A percentile compares a stretch with the other conserved stretches of the same genome.
Evolutionary conservation across 2,888 invertebrate species (phyloP).

Genomic region (Seira ritae): DNA sequence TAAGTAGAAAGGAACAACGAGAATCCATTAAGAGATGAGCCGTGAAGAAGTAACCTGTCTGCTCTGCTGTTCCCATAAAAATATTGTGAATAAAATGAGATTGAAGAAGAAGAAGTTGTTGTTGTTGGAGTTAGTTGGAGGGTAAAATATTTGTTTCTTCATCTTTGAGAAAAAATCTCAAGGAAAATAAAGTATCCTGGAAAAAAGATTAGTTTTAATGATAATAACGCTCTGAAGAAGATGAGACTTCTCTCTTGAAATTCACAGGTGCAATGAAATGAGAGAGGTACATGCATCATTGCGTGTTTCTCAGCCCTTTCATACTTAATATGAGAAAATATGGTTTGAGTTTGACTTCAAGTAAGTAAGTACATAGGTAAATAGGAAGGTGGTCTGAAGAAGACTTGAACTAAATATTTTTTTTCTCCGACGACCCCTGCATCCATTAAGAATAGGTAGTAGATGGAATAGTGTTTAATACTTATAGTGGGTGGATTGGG

Average conservation of each 20-base stretch:
- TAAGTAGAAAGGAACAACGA: background rate
- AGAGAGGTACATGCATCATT: background rate
- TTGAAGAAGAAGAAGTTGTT: background rate
- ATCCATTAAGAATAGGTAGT: background rate
- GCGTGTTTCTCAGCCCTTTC: background rate
- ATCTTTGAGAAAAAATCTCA: background rate
- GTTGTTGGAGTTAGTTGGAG: background rate
- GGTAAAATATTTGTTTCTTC: background rate
- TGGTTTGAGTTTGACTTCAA: background rate
- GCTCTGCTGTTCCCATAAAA: background rate
- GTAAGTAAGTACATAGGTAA: conserved; percentile 23
- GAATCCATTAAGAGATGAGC: conserved; percentile 1
- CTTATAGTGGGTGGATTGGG: conserved; percentile 7
- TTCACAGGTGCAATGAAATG: background rate
- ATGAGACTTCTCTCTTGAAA: background rate
- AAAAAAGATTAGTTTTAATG: conserved; percentile 11
- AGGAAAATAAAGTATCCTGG: conserved; percentile 5
- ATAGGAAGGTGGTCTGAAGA: conserved; percentile 32
- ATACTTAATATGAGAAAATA: conserved; percentile 29
- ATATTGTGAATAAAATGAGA: background rate
- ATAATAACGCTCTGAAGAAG: background rate
- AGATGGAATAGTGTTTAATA: background rate
- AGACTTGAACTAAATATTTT: conserved; percentile 23
- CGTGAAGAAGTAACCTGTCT: conserved; percentile 4
- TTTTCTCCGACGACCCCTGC: background rate